Evolutionary conservation across 2,888 invertebrate genomes (phyloP).

Genomic region (Rhopalosiphum nymphaeae): DNA sequence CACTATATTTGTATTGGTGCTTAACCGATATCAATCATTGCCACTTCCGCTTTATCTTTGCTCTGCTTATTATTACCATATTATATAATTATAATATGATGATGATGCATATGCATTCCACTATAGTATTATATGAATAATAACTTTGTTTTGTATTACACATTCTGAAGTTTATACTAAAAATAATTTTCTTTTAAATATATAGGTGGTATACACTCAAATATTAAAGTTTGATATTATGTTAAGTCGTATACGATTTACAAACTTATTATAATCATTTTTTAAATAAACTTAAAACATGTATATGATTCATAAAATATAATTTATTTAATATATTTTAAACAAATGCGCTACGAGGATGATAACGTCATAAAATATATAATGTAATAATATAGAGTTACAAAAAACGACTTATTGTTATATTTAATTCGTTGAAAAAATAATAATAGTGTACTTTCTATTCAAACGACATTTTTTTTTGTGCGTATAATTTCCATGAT

Average conservation of each 20-base stretch:
- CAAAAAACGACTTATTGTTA: slow-evolving; percentile 20
- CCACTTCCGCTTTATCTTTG: neutral
- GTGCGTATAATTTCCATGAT: neutral
- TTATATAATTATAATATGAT: no score
- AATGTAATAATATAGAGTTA: neutral
- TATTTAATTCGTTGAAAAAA: slow-evolving; percentile 3
- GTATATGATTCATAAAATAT: neutral
- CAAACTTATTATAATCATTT: neutral
- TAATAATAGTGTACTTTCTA: neutral
- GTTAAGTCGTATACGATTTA: neutral
- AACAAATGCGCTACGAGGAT: neutral
- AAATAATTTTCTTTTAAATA: neutral
- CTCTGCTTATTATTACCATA: neutral
- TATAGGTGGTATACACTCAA: neutral
- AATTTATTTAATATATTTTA: neutral
- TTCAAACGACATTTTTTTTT: slow-evolving; percentile 12
- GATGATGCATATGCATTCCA: no score
- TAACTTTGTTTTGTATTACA: neutral
- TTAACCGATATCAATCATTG: neutral
- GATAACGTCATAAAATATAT: neutral
- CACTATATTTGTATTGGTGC: neutral
- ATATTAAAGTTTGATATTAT: neutral
- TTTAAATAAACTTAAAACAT: neutral
- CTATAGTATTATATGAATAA: neutral
- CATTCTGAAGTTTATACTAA: neutral